These are phyloP conservation scores for Brachirus orientalis DNA, from an alignment of 2,113 vertebrate genomes.

Conservation along the genomic window DNA sequence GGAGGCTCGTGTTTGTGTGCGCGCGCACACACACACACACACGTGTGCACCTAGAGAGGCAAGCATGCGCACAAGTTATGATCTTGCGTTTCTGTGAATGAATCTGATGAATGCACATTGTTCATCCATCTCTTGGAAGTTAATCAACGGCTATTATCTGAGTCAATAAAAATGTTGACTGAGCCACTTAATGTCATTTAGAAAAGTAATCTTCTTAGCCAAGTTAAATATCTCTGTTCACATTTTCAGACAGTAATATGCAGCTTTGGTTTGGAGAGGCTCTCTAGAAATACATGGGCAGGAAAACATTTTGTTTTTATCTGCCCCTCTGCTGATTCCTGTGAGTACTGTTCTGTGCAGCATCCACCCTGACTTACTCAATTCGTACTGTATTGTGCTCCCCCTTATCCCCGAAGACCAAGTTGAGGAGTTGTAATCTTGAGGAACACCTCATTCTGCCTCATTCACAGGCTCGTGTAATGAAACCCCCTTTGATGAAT, in stretches of 20 bases:
- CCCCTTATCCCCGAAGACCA: slow-evolving; percentile 64
- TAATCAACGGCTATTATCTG: slow-evolving; percentile 75
- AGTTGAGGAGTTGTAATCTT: slow-evolving; percentile 70
- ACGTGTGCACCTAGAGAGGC: slow-evolving; percentile 17
- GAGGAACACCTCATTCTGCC: slow-evolving; percentile 69
- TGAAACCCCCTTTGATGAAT: slow-evolving; percentile 64
- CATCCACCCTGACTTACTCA: slow-evolving; percentile 58
- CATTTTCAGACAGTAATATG: slow-evolving; percentile 70
- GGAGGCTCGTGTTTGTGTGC: slow-evolving; percentile 37
- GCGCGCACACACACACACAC: slow-evolving; percentile 26
- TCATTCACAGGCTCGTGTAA: slow-evolving; percentile 60
- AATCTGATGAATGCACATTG: slow-evolving; percentile 70
- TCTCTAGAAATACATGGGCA: slow-evolving; percentile 54
- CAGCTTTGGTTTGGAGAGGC: slow-evolving; percentile 46
- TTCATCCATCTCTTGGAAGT: slow-evolving; percentile 66
- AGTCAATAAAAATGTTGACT: slow-evolving; percentile 69
- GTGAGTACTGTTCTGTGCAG: slow-evolving; percentile 48
- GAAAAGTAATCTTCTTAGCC: slow-evolving; percentile 73
- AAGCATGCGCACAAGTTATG: slow-evolving; percentile 37
- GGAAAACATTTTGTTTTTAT: slow-evolving; percentile 69
- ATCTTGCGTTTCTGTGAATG: slow-evolving; percentile 73
- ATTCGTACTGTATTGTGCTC: slow-evolving; percentile 56
- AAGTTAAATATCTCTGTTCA: slow-evolving; percentile 76
- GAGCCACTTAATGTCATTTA: slow-evolving; percentile 73
- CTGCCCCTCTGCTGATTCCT: slow-evolving; percentile 51